phyloP scores from a whole-genome alignment of 2,888 invertebrate genomes.

The Bombylius discolor region DNA sequence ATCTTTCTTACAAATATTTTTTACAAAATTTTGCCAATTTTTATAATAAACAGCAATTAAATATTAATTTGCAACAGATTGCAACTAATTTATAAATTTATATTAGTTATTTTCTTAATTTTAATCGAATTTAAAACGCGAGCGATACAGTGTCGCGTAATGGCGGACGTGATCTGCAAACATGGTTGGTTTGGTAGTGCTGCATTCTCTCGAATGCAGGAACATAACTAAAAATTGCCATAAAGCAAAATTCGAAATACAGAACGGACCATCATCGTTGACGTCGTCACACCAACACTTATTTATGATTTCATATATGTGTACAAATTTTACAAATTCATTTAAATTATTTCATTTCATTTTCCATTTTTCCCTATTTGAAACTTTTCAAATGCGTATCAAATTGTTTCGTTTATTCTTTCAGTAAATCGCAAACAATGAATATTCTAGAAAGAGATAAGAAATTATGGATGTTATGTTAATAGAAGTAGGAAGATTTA shows the following conservation, averaged over 20 bases:
- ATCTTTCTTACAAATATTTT: background rate
- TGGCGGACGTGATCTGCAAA: constrained; percentile 20
- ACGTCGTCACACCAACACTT: too few relatives aligned
- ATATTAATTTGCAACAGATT: background rate
- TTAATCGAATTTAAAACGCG: constrained; percentile 13
- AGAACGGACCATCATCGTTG: too few relatives aligned
- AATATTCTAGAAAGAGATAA: too few relatives aligned
- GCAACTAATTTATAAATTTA: background rate
- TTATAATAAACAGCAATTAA: background rate
- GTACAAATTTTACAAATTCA: too few relatives aligned
- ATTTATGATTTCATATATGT: too few relatives aligned
- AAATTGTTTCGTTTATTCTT: too few relatives aligned
- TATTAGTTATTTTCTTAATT: constrained; percentile 1
- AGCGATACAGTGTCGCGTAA: constrained; percentile 23
- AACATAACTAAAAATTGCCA: constrained; percentile 17
- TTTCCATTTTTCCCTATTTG: too few relatives aligned
- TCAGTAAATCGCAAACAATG: too few relatives aligned
- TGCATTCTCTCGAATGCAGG: constrained; percentile 18
- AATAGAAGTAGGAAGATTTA: too few relatives aligned
- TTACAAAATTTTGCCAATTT: background rate
- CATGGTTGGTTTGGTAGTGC: constrained; percentile 14
- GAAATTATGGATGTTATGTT: too few relatives aligned
- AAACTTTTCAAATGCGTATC: too few relatives aligned
- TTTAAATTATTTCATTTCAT: too few relatives aligned
- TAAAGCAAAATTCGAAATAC: background rate